Conservation (phyloP, 2,797 vertebrate genomes). For the Ctenosaura bakeri region DNA sequence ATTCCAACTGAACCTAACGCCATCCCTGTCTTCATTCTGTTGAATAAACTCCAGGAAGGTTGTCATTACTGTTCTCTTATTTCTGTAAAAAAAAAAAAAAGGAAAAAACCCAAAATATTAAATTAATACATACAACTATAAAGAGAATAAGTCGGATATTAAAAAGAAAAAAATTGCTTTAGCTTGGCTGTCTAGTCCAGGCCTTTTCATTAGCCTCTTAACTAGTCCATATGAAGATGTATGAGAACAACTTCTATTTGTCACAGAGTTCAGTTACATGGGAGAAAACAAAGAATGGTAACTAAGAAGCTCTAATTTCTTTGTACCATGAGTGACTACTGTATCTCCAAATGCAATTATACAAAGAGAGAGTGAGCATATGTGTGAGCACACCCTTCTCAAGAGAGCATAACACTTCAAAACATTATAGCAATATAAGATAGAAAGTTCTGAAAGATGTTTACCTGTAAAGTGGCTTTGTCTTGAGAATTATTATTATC, state of each 20-base stretch:
- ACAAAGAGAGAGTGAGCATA: neutral
- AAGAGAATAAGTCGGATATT: conserved; percentile 40
- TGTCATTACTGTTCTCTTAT: conserved; percentile 84
- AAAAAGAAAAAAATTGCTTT: conserved; percentile 2
- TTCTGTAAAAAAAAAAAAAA: conserved; percentile 48
- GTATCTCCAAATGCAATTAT: conserved; percentile 28
- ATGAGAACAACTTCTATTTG: neutral
- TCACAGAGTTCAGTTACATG: neutral
- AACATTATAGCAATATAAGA: conserved; percentile 8
- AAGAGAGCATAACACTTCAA: neutral
- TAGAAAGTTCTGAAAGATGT: neutral
- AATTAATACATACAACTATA: conserved; percentile 24
- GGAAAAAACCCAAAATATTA: conserved; percentile 61
- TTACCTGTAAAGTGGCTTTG: neutral
- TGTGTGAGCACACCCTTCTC: neutral
- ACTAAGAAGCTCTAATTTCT: neutral
- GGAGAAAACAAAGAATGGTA: conserved; percentile 31
- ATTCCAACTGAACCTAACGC: conserved; percentile 98
- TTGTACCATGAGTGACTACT: neutral
- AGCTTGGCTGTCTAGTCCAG: neutral
- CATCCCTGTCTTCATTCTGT: conserved; percentile 96
- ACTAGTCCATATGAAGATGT: neutral
- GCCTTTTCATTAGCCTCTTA: neutral
- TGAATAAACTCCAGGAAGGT: conserved; percentile 97
- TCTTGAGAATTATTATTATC: conserved; percentile 6